Conservation (phyloP, 2,888 invertebrate genomes). For the Lordiphosa andalusiaca region DNA sequence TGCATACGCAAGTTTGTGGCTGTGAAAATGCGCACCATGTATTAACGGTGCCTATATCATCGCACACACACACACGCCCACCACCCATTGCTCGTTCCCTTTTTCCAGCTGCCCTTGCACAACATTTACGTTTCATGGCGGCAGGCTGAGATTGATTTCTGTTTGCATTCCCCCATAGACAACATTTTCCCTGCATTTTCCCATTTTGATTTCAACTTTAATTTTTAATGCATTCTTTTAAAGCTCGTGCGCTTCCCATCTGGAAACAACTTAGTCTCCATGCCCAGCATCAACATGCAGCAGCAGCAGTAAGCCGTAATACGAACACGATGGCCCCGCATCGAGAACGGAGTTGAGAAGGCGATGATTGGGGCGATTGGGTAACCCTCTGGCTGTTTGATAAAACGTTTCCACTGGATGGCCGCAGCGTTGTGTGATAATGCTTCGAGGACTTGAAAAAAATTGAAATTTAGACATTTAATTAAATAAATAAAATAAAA, state of each 20-base stretch:
- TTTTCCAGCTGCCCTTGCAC: constrained; percentile 43
- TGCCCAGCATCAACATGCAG: constrained; percentile 1
- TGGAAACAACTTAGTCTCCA: constrained; percentile 4
- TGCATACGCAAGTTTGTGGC: constrained; percentile 74
- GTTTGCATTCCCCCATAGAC: constrained; percentile 37
- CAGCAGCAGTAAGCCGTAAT: no score
- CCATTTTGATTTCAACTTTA: constrained; percentile 13
- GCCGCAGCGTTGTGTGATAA: background rate
- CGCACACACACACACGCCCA: background rate
- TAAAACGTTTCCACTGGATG: background rate
- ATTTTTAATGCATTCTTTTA: constrained; percentile 18
- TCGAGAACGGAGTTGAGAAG: no score
- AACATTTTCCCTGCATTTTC: background rate
- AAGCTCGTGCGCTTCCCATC: no score
- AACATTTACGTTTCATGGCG: constrained; percentile 39
- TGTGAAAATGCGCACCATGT: constrained; percentile 34
- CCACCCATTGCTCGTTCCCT: background rate
- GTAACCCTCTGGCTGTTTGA: no score
- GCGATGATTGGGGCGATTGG: constrained; percentile 14
- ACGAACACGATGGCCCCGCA: no score
- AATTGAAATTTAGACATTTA: no score
- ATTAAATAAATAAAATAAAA: no score
- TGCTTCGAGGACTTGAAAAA: no score
- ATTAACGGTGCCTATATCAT: background rate
- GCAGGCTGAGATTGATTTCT: constrained; percentile 57